A percentile compares a stretch with the other conserved stretches of the same genome.
Conservation (phyloP, 2,888 invertebrate species). For the Zaprionus obscuricornis region DNA sequence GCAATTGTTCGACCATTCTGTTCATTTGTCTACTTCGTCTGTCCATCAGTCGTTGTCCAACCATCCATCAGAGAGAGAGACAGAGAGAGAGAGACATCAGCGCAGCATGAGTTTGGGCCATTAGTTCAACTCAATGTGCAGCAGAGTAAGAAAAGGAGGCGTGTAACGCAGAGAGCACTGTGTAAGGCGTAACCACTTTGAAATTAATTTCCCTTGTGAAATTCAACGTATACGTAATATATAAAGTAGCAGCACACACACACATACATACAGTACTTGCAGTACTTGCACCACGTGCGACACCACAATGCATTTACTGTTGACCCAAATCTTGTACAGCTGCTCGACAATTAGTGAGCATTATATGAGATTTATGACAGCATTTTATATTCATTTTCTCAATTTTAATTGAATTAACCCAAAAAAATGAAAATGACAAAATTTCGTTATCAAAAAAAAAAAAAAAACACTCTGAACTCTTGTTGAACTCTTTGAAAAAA, state of each 20-base stretch:
- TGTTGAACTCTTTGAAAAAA: constrained; percentile 34
- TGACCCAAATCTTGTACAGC: constrained; percentile 60
- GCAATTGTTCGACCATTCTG: constrained; percentile 29
- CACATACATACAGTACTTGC: constrained; percentile 9
- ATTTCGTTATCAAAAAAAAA: constrained; percentile 21
- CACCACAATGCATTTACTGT: no score
- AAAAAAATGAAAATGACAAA: constrained; percentile 5
- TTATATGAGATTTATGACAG: constrained; percentile 40
- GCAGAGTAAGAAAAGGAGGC: background rate
- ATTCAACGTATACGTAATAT: constrained; percentile 68
- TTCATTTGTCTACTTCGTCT: background rate
- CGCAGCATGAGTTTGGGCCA: constrained; percentile 63
- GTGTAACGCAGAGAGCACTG: no score
- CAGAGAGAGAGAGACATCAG: constrained; percentile 50
- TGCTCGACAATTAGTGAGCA: constrained; percentile 34
- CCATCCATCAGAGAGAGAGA: constrained; percentile 46
- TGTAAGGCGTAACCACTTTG: constrained; percentile 59
- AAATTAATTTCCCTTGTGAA: constrained; percentile 78
- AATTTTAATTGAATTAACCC: constrained; percentile 48
- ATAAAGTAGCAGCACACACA: constrained; percentile 14
- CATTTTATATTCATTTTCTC: constrained; percentile 19
- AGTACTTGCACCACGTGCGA: background rate
- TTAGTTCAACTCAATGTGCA: constrained; percentile 39
- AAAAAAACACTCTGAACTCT: constrained; percentile 55
- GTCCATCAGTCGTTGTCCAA: background rate